Percentiles rank a stretch among this genome's conserved stretches.
These are phyloP conservation scores for Anas bernieri DNA, from an alignment of 2,797 vertebrate species.

Conservation along the genomic window DNA sequence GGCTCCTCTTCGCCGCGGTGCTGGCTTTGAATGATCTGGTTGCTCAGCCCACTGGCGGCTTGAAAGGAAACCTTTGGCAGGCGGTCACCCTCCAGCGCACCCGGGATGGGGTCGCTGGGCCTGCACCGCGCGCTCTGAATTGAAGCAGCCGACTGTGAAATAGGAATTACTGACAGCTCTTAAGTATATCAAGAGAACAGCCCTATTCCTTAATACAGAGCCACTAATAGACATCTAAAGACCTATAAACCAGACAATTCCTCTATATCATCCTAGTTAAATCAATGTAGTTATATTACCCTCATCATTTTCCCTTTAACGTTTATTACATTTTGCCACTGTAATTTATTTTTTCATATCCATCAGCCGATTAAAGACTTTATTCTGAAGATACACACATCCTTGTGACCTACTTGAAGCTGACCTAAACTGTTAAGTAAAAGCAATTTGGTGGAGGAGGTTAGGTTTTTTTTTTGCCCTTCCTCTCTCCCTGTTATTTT, in stretches of 20 bases:
- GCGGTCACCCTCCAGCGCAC: constrained; percentile 76
- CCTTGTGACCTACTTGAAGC: constrained; percentile 79
- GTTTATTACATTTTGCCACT: constrained; percentile 86
- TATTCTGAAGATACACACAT: constrained; percentile 80
- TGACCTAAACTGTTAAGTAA: constrained; percentile 73
- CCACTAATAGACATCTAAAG: constrained; percentile 86
- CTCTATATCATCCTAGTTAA: constrained; percentile 87
- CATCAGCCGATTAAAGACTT: constrained; percentile 84
- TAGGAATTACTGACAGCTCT: constrained; percentile 85
- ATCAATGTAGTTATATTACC: constrained; percentile 88
- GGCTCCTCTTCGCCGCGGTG: not conserved
- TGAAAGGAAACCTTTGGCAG: constrained; percentile 44
- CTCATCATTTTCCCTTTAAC: constrained; percentile 87
- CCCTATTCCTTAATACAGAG: constrained; percentile 82
- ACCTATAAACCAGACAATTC: constrained; percentile 86
- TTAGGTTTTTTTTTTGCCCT: not conserved
- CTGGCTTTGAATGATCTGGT: constrained; percentile 37
- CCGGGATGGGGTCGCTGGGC: constrained; percentile 76
- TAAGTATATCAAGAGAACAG: constrained; percentile 84
- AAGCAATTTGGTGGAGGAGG: constrained; percentile 47
- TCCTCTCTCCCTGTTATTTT: not conserved
- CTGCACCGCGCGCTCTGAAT: constrained; percentile 77
- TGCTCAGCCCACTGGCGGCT: constrained; percentile 23
- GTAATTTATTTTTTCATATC: constrained; percentile 85
- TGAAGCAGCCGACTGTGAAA: constrained; percentile 84